These are phyloP conservation scores for Dryobota labecula DNA, from an alignment of 2,888 invertebrate species.

Conservation along the genomic window DNA sequence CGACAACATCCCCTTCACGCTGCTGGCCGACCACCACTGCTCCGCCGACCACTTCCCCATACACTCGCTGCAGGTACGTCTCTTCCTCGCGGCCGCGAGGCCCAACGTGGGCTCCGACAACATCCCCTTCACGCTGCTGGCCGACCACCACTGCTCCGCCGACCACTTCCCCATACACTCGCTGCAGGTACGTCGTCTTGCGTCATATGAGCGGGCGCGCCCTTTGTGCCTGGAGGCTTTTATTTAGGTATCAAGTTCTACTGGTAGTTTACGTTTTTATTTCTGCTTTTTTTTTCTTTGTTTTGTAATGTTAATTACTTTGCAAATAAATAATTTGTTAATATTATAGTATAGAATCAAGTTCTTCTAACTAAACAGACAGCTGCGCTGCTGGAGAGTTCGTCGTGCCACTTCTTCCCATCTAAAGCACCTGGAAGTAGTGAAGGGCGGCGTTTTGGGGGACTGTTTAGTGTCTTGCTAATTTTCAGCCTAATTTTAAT, in stretches of 20 bases:
- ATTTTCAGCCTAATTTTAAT: too few relatives aligned
- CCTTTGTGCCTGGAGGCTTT: neutral
- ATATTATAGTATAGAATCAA: neutral
- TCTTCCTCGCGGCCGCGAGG: slow-evolving; percentile 93
- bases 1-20: slow-evolving; percentile 89
- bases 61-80: slow-evolving; percentile 96
- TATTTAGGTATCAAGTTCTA: too few relatives aligned
- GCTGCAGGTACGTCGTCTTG: slow-evolving; percentile 91
- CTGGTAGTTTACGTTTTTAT: too few relatives aligned
- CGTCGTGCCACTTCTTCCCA: too few relatives aligned
- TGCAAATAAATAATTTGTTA: too few relatives aligned
- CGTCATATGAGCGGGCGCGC: neutral
- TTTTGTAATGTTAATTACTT: neutral
- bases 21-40: slow-evolving; percentile 97
- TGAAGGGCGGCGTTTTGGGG: too few relatives aligned
- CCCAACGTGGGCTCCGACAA: slow-evolving; percentile 62
- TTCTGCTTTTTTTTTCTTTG: neutral
- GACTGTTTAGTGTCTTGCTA: neutral
- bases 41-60: slow-evolving; percentile 96
- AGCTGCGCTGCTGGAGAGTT: too few relatives aligned
- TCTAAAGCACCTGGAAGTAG: too few relatives aligned
- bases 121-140: slow-evolving; percentile 92
- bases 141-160: slow-evolving; percentile 97
- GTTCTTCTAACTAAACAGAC: too few relatives aligned
- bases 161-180: slow-evolving; percentile 97